phyloP scores from a whole-genome alignment of 23 tunicate genomes.

The Ciona savignyi region DNA sequence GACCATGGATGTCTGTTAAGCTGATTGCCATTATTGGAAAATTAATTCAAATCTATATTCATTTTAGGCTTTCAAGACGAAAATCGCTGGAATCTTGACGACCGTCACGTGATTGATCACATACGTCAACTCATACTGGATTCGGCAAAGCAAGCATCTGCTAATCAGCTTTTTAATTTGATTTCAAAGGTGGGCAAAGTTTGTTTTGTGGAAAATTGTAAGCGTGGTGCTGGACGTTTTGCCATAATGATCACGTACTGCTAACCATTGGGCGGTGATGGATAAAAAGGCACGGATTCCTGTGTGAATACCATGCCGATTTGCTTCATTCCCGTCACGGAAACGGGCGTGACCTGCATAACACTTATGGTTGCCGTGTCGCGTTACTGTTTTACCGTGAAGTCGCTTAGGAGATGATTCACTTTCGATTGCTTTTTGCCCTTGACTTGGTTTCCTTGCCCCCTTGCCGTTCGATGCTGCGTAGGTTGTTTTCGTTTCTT shows the following conservation, averaged over 20 bases:
- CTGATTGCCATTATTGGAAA: too few species aligned
- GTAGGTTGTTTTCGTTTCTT: neutral
- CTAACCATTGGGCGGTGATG: too few species aligned
- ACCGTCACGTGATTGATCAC: constrained; percentile 37
- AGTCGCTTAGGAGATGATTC: neutral
- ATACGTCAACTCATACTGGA: constrained; percentile 24
- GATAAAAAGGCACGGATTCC: neutral
- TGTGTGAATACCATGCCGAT: neutral
- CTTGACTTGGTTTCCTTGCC: neutral
- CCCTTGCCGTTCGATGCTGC: neutral
- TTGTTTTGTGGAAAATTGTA: too few species aligned
- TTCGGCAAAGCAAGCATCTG: constrained; percentile 29
- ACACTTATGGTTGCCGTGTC: neutral
- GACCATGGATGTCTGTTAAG: too few species aligned
- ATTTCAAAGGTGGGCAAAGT: constrained; percentile 28
- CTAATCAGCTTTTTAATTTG: constrained; percentile 31
- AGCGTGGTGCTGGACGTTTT: too few species aligned
- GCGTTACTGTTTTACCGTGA: neutral
- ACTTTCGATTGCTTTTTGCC: neutral
- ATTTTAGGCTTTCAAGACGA: constrained; percentile 56
- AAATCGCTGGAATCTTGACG: constrained; percentile 63
- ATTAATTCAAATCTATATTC: too few species aligned
- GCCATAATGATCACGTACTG: too few species aligned
- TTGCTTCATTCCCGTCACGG: too few species aligned
- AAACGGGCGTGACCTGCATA: neutral